Percentiles rank a stretch among this genome's conserved stretches.
Evolutionary conservation across 2,113 vertebrate species (phyloP).

Genomic region (Morone saxatilis): DNA sequence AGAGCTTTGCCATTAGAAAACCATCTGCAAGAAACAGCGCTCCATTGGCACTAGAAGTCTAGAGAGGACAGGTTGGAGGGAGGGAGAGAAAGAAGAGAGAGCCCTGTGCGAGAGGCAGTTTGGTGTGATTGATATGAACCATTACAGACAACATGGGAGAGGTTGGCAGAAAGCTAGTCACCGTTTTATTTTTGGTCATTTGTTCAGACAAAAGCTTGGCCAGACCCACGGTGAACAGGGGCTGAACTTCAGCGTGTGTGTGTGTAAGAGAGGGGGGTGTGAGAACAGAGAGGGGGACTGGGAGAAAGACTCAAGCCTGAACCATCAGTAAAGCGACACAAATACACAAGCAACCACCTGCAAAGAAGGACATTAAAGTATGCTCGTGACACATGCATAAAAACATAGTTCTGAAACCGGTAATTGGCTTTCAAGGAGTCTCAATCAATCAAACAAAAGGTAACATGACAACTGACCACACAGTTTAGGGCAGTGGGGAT

Average conservation of each 20-base stretch:
- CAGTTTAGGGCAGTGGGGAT: constrained; percentile 13
- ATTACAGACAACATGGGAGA: constrained; percentile 77
- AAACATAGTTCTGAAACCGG: constrained; percentile 27
- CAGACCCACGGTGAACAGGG: constrained; percentile 22
- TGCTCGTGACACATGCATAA: background rate
- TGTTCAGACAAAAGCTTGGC: constrained; percentile 66
- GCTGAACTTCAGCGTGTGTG: constrained; percentile 22
- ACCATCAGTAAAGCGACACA: constrained; percentile 30
- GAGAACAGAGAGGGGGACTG: background rate
- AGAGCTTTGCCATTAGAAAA: constrained; percentile 77
- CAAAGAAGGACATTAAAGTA: constrained; percentile 13
- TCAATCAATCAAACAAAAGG: constrained; percentile 45
- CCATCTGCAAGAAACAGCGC: constrained; percentile 80
- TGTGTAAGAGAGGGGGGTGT: background rate
- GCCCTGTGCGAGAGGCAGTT: constrained; percentile 63
- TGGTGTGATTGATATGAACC: constrained; percentile 79
- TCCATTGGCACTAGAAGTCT: constrained; percentile 73
- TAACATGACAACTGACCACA: constrained; percentile 36
- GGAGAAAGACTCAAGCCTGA: constrained; percentile 21
- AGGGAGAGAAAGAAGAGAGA: constrained; percentile 34
- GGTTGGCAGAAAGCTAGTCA: constrained; percentile 67
- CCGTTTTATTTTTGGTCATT: constrained; percentile 76
- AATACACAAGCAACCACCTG: constrained; percentile 34
- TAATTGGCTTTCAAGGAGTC: constrained; percentile 30
- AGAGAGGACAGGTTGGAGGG: constrained; percentile 51